Percentiles rank a stretch among this genome's conserved stretches.
phyloP scores from a whole-genome alignment of 1,140 invertebrate genomes.

The Bombus waltoni region DNA sequence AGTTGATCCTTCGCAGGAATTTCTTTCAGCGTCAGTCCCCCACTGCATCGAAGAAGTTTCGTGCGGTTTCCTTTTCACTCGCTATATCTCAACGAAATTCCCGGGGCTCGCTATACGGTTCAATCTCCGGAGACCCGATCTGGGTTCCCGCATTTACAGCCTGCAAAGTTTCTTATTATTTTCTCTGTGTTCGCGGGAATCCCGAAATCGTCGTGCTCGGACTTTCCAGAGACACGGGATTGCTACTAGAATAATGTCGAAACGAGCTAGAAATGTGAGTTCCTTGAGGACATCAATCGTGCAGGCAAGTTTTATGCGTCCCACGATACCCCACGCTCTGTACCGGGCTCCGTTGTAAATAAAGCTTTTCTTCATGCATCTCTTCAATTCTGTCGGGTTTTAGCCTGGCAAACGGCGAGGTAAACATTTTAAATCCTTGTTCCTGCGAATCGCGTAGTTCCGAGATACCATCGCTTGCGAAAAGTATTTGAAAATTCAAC shows the following conservation, averaged over 20 bases:
- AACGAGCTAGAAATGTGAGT: neutral
- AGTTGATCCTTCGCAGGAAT: conserved; percentile 10
- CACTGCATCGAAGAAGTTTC: neutral
- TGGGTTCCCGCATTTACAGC: conserved; percentile 5
- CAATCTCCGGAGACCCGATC: conserved; percentile 3
- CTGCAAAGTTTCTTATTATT: conserved; percentile 37
- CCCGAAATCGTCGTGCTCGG: conserved; percentile 6
- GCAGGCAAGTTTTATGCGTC: conserved; percentile 33
- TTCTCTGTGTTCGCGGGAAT: neutral
- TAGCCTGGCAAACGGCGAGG: too few species aligned
- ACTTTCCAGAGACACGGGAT: conserved; percentile 2
- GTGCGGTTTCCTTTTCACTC: conserved; percentile 17
- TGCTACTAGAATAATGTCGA: conserved; percentile 19
- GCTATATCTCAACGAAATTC: conserved; percentile 17
- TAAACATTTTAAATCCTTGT: neutral
- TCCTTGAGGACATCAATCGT: conserved; percentile 42
- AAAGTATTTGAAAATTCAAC: too few species aligned
- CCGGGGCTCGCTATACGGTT: neutral
- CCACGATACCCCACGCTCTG: conserved; percentile 20
- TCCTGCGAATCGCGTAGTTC: neutral
- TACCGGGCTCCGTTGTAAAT: conserved; percentile 33
- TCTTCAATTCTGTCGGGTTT: conserved; percentile 11
- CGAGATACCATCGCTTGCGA: too few species aligned
- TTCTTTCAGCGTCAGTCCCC: neutral
- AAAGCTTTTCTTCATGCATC: conserved; percentile 40